Percentiles rank a stretch among this genome's conserved stretches.
These are phyloP conservation scores for Hylyphantes graminicola DNA, from an alignment of 1,140 invertebrate genomes.

Conservation along the genomic window DNA sequence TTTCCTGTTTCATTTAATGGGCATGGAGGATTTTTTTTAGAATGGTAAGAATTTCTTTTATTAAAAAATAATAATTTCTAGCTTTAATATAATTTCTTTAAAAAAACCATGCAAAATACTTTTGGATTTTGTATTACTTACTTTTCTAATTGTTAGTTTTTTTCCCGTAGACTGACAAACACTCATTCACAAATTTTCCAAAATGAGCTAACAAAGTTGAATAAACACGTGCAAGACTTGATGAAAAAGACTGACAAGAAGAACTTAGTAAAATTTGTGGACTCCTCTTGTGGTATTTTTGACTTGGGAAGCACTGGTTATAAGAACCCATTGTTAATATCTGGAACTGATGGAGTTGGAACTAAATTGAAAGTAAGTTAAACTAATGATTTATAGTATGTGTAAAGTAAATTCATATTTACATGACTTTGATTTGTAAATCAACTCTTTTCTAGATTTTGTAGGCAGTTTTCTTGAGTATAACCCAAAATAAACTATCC, in stretches of 20 bases:
- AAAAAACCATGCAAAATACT: no score
- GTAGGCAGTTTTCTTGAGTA: no score
- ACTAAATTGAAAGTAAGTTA: constrained; percentile 88
- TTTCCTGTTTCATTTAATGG: no score
- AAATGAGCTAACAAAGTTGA: not conserved
- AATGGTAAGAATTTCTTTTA: no score
- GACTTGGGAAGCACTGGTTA: constrained; percentile 76
- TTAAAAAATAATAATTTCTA: no score
- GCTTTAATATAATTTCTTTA: no score
- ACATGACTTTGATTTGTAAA: no score
- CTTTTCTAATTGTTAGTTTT: not conserved
- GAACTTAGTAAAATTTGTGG: constrained; percentile 83
- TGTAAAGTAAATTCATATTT: no score
- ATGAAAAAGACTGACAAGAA: constrained; percentile 66
- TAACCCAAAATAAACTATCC: no score
- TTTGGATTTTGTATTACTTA: no score
- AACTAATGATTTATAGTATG: not conserved
- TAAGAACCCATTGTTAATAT: constrained; percentile 87
- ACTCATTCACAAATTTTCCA: not conserved
- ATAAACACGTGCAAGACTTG: not conserved
- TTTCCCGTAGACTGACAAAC: not conserved
- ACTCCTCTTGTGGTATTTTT: constrained; percentile 94
- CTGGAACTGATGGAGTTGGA: constrained; percentile 98
- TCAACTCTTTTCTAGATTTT: no score
- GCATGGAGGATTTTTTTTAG: no score